phyloP scores from a whole-genome alignment of 2,888 invertebrate genomes.

The Yponomeuta cagnagella region DNA sequence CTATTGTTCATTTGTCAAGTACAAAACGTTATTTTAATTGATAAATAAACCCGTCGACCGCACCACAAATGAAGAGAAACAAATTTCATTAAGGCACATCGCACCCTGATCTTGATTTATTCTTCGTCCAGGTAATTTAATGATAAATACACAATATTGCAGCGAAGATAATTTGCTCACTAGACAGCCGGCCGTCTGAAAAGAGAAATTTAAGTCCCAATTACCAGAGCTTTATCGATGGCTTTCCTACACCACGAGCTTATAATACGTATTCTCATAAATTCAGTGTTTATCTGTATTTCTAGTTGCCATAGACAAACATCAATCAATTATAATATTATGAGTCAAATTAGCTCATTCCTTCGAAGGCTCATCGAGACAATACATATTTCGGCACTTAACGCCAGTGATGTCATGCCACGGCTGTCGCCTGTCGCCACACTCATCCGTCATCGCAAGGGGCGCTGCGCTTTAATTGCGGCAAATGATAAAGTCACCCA shows the following conservation, averaged over 20 bases:
- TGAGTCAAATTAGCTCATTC: neutral
- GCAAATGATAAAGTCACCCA: slow-evolving; percentile 64
- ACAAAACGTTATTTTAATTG: neutral
- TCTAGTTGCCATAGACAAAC: neutral
- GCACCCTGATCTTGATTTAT: slow-evolving; percentile 31
- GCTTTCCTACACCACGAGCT: neutral
- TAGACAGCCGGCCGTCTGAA: slow-evolving; percentile 34
- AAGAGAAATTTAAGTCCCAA: slow-evolving; percentile 44
- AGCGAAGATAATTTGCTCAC: slow-evolving; percentile 37
- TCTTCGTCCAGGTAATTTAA: slow-evolving; percentile 33
- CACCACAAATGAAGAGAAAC: neutral
- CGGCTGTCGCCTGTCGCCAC: slow-evolving; percentile 29
- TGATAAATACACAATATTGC: slow-evolving; percentile 37
- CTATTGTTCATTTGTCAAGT: neutral
- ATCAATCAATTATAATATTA: slow-evolving; percentile 2
- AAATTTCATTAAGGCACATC: slow-evolving; percentile 22
- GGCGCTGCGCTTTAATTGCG: slow-evolving; percentile 7
- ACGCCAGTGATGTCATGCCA: slow-evolving; percentile 58
- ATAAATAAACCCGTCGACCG: neutral
- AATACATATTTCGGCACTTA: slow-evolving; percentile 70
- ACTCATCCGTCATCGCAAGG: slow-evolving; percentile 38
- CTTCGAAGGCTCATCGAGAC: neutral
- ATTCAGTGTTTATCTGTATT: no score
- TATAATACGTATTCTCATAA: no score
- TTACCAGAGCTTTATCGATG: slow-evolving; percentile 35